These are phyloP conservation scores for Cyprinodon brontotheroides DNA, from an alignment of 2,113 vertebrate species.

Conservation along the genomic window DNA sequence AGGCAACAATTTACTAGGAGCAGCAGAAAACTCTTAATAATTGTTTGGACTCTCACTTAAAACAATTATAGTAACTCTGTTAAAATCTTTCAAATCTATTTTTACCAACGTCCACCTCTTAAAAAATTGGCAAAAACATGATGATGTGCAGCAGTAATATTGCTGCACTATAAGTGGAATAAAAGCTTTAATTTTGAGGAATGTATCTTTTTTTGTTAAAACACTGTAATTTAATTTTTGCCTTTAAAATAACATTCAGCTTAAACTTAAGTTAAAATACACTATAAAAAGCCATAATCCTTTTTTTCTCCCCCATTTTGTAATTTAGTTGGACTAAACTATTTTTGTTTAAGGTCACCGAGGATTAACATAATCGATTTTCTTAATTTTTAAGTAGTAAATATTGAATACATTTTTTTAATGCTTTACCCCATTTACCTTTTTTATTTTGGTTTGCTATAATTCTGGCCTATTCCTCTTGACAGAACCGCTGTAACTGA, in stretches of 20 bases:
- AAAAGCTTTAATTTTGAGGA: too few species aligned
- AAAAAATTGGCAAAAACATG: background rate
- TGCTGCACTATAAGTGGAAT: background rate
- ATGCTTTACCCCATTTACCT: background rate
- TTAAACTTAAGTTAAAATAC: too few species aligned
- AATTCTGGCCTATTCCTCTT: too few species aligned
- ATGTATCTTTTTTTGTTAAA: too few species aligned
- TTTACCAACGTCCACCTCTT: background rate
- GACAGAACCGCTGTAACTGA: background rate
- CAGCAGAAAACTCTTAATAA: background rate
- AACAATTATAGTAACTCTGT: background rate
- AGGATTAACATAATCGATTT: background rate
- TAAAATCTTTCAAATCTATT: background rate
- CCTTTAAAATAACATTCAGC: too few species aligned
- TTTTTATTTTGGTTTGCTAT: too few species aligned
- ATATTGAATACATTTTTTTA: background rate
- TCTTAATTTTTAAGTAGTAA: background rate
- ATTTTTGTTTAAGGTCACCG: background rate
- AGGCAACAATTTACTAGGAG: background rate
- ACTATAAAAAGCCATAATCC: too few species aligned
- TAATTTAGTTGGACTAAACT: too few species aligned
- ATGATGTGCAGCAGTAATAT: too few species aligned
- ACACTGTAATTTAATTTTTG: too few species aligned
- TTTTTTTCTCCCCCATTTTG: too few species aligned
- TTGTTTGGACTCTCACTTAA: background rate